phyloP scores from a whole-genome alignment of 2,797 vertebrate genomes.

The Pangasius sanitwongsei region DNA sequence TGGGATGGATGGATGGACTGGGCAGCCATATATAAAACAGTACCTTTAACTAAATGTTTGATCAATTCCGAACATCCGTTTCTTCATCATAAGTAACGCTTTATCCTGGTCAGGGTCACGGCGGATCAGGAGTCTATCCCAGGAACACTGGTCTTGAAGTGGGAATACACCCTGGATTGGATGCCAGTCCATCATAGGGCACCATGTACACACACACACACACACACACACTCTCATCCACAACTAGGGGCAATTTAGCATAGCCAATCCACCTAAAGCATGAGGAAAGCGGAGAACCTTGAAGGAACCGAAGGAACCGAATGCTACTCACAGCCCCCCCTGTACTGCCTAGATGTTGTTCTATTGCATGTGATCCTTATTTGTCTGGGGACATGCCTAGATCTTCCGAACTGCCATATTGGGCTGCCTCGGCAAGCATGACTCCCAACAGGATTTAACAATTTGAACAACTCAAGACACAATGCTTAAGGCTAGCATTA shows the following conservation, averaged over 20 bases:
- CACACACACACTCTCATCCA: too few species aligned
- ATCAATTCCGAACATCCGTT: not conserved
- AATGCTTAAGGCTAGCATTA: not conserved
- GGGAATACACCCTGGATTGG: not conserved
- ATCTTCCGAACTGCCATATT: not conserved
- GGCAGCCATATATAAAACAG: not conserved
- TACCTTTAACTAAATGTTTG: not conserved
- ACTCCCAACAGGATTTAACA: not conserved
- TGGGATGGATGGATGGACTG: not conserved
- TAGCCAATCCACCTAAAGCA: not conserved
- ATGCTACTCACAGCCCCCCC: not conserved
- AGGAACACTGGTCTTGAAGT: not conserved
- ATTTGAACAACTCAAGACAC: not conserved
- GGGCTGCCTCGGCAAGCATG: not conserved
- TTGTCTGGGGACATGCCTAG: not conserved
- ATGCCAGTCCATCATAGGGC: not conserved
- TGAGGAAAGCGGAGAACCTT: not conserved
- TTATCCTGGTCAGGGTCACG: not conserved
- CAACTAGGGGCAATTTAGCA: not conserved
- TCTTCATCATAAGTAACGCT: not conserved
- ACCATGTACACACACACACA: too few species aligned
- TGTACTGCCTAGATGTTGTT: too few species aligned
- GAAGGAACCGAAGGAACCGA: not conserved
- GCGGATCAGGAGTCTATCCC: not conserved
- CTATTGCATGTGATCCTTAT: not conserved